Conservation (phyloP, 2,113 vertebrate species). For the Epinephelus cyanopodus region DNA sequence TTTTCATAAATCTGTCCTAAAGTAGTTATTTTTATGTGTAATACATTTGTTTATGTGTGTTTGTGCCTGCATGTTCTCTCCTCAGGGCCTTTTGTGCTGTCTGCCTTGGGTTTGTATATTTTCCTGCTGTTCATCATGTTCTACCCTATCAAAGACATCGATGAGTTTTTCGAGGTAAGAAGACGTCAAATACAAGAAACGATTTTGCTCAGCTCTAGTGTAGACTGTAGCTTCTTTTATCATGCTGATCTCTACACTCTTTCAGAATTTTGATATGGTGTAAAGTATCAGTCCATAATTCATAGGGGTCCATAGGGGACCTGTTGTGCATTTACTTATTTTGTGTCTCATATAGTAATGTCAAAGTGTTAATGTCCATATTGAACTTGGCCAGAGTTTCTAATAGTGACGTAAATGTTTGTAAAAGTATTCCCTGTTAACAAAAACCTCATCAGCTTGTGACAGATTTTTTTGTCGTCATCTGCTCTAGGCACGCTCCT, state of each 20-base stretch:
- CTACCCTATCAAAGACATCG: slow-evolving; percentile 85
- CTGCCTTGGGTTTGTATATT: slow-evolving; percentile 71
- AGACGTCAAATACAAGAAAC: not conserved
- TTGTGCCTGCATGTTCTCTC: not conserved
- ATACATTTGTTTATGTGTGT: slow-evolving; percentile 9
- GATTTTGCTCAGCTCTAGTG: not conserved
- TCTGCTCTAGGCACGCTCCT: too few relatives aligned
- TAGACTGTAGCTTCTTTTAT: not conserved
- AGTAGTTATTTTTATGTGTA: not conserved
- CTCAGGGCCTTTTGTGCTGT: slow-evolving; percentile 85
- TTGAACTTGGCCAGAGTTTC: too few relatives aligned
- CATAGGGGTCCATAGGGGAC: too few relatives aligned
- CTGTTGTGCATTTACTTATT: too few relatives aligned
- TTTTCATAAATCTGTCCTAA: not conserved
- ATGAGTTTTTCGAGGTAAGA: slow-evolving; percentile 89
- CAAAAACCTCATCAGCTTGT: too few relatives aligned
- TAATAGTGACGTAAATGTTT: too few relatives aligned
- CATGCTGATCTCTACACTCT: not conserved
- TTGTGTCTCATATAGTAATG: too few relatives aligned
- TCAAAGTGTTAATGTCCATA: too few relatives aligned
- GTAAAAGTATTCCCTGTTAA: too few relatives aligned
- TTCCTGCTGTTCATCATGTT: slow-evolving; percentile 93
- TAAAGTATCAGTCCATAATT: not conserved
- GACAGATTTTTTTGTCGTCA: too few relatives aligned
- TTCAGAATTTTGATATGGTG: slow-evolving; percentile 3